These are phyloP conservation scores for Anhinga rufa DNA, from an alignment of 2,113 vertebrate genomes.

Conservation along the genomic window DNA sequence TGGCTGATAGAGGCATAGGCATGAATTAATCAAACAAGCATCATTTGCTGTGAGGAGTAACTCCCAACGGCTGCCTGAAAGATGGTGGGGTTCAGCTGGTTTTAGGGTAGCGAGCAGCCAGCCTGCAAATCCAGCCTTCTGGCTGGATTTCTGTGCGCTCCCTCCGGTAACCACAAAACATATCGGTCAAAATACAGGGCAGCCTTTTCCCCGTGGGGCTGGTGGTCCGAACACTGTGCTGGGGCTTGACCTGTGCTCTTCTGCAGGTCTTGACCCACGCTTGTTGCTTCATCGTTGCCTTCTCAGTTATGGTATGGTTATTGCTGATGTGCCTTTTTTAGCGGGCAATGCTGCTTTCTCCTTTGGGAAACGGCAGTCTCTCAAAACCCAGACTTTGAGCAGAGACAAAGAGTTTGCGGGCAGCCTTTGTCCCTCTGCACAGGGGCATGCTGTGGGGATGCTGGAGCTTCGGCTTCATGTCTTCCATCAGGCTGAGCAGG, in stretches of 20 bases:
- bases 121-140: not conserved
- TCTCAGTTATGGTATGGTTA: rapidly evolving
- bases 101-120: not conserved
- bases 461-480: not conserved
- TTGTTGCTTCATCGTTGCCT: not conserved
- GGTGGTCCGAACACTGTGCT: not conserved
- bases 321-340: not conserved
- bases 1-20: not conserved
- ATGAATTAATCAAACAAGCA: not conserved
- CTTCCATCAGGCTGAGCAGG: not conserved
- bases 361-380: not conserved
- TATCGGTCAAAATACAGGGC: rapidly evolving
- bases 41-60: not conserved
- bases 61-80: not conserved
- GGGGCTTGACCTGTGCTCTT: not conserved
- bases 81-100: not conserved
- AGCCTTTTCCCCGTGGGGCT: not conserved
- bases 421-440: not conserved
- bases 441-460: not conserved
- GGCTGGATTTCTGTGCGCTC: not conserved
- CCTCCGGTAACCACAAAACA: not conserved
- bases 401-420: not conserved
- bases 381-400: rapidly evolving
- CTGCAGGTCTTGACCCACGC: no score
- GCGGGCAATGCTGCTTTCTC: no score